Evolutionary conservation across 2,888 invertebrate species (phyloP).

Genomic region (Saturnia japonica): DNA sequence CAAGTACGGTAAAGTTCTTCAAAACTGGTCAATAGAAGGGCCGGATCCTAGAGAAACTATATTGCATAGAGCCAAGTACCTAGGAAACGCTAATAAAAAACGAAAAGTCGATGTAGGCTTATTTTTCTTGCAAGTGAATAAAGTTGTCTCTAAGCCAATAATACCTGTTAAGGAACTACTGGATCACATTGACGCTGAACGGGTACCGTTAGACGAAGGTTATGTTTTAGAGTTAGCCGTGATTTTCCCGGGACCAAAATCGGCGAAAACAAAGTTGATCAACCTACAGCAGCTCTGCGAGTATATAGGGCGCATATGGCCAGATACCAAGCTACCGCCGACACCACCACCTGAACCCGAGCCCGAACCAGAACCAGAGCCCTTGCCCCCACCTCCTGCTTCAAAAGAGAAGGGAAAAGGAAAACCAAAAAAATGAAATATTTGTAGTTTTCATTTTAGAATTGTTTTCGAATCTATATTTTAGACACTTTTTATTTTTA

Average conservation of each 20-base stretch:
- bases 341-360: constrained; percentile 47
- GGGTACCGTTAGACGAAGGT: constrained; percentile 37
- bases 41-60: constrained; percentile 44
- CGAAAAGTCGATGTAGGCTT: constrained; percentile 35
- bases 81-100: constrained; percentile 35
- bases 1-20: constrained; percentile 38
- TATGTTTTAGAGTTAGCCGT: constrained; percentile 41
- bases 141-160: constrained; percentile 28
- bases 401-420: constrained; percentile 7
- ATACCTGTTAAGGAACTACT: constrained; percentile 33
- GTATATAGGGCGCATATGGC: constrained; percentile 52
- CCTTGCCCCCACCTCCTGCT: background rate
- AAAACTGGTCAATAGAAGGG: constrained; percentile 38
- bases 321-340: constrained; percentile 48
- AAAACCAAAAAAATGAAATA: constrained; percentile 19
- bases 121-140: constrained; percentile 38
- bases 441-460: background rate
- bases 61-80: constrained; percentile 43
- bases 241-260: constrained; percentile 43
- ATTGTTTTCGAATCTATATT: constrained; percentile 8
- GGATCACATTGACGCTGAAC: constrained; percentile 24
- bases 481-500: constrained; percentile 19
- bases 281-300: constrained; percentile 44
- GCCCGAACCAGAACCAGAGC: constrained; percentile 24
- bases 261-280: constrained; percentile 37